Base-by-base conservation (phyloP, 1,140 invertebrate species). In the Formica exsecta region DNA sequence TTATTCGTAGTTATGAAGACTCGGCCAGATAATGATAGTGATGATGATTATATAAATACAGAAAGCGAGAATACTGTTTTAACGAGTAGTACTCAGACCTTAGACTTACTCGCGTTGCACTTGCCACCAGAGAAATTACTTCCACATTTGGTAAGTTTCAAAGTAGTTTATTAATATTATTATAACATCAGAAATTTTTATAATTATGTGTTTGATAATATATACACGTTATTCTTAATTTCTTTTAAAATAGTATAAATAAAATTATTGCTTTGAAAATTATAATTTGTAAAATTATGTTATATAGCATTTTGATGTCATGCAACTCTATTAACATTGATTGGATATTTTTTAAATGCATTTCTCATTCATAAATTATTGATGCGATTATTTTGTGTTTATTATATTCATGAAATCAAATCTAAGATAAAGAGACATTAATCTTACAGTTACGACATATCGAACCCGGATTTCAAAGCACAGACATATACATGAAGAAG, bases 81-180 rank as follows among this genome's bases (percentile, higher is more conserved):
- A 25, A 96, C 96, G 5, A 96, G 96, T 88, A 97, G 97, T 5
- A 96, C 97, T 0, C 97, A 98, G 95, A 97, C 97, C 11, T 94
- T 98, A 36, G 97, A 98, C 94, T 93, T 96, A n/a, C 95, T 98
- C 90, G 97, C 97, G 9, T 93, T 98, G 1, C 96, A 98, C 94
- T 95, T 98, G 41, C 97, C 97, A 7, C 97, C 98, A 8, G 97
- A 98, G 62, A 98, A 97, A 92, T 93, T 98, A 13, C 96, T 98
- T 79, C 96, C 97, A 13, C 96, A 96, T 88, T 92, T 98, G 92
- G 96, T 98, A 95, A 95, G 95, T n/a, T 65, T 65, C 44, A 8
- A 13, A 66, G 61, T 59, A 51, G 41, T 65, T 22, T 57, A 7
- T 59, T 38, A 4, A 51, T 16, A 51, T 19, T 51, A 51, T 5